Percentiles rank a stretch among this genome's conserved stretches.
Conservation (phyloP, 2,113 vertebrate species). For the Cyanoderma ruficeps region DNA sequence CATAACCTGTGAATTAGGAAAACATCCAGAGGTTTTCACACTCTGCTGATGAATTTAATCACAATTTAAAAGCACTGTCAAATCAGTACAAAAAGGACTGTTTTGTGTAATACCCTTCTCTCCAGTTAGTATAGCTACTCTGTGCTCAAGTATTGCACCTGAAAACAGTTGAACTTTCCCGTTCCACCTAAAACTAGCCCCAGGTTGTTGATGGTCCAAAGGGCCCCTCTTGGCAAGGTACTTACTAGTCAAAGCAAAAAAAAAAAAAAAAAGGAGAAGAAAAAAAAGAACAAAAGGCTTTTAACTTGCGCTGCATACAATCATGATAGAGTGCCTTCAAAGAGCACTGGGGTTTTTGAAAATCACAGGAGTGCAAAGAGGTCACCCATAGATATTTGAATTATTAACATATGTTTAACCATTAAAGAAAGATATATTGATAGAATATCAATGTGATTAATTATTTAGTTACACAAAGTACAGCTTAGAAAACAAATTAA, state of each 20-base stretch:
- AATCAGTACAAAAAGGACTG: not conserved
- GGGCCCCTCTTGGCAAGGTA: slow-evolving; percentile 18
- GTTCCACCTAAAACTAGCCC: slow-evolving; percentile 54
- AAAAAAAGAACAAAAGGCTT: slow-evolving; percentile 68
- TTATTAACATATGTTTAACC: slow-evolving; percentile 91
- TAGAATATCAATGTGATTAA: slow-evolving; percentile 88
- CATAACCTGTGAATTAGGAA: not conserved
- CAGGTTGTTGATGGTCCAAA: not conserved
- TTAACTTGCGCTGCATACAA: slow-evolving; percentile 56
- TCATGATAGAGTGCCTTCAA: slow-evolving; percentile 69
- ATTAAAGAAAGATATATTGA: slow-evolving; percentile 90
- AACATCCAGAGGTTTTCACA: not conserved
- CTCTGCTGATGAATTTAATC: not conserved
- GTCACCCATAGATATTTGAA: slow-evolving; percentile 85
- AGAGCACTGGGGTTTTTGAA: slow-evolving; percentile 73
- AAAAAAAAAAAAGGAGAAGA: not conserved
- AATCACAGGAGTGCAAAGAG: slow-evolving; percentile 75
- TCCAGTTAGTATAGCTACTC: not conserved
- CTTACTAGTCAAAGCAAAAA: not conserved
- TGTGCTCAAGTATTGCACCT: slow-evolving; percentile 34
- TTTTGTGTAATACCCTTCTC: not conserved
- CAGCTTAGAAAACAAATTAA: slow-evolving; percentile 70
- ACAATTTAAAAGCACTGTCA: not conserved
- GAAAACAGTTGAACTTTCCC: slow-evolving; percentile 62
- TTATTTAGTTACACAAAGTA: slow-evolving; percentile 90